Percentiles rank a stretch among this genome's conserved stretches.
These are phyloP conservation scores for Calonectris borealis DNA, from an alignment of 2,113 vertebrate species.

Conservation along the genomic window DNA sequence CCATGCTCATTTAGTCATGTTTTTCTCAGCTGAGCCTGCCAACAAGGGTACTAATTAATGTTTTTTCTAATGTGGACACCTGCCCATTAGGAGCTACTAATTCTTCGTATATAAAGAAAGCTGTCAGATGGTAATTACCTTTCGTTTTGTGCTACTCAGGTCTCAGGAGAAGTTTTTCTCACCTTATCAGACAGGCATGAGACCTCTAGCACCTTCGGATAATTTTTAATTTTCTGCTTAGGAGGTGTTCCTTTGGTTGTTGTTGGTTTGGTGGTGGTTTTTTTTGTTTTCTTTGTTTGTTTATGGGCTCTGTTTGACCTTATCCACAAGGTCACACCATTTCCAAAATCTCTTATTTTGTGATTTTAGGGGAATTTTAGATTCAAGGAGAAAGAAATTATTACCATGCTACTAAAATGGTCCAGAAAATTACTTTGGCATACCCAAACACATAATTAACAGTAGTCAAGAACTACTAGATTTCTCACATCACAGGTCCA, in stretches of 20 bases:
- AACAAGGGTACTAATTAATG: slow-evolving; percentile 48
- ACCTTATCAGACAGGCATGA: background rate
- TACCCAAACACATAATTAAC: slow-evolving; percentile 15
- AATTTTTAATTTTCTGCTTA: background rate
- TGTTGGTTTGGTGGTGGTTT: background rate
- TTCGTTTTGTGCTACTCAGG: background rate
- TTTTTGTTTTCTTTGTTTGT: background rate
- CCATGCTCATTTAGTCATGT: slow-evolving; percentile 27
- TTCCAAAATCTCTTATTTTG: slow-evolving; percentile 15
- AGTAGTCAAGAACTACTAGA: background rate
- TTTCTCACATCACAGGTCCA: background rate
- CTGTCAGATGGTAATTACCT: slow-evolving; percentile 27
- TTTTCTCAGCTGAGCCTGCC: slow-evolving; percentile 40
- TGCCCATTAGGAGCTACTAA: slow-evolving; percentile 29
- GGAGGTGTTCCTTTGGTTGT: background rate
- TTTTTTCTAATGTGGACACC: slow-evolving; percentile 52
- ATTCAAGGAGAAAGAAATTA: background rate
- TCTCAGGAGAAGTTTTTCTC: background rate
- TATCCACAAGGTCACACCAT: slow-evolving; percentile 7
- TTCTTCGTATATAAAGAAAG: background rate
- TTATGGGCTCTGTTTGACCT: background rate
- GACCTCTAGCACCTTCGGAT: background rate
- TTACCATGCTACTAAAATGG: slow-evolving; percentile 4
- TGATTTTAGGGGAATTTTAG: background rate
- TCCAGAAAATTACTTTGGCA: slow-evolving; percentile 2